phyloP scores from a whole-genome alignment of 2,113 vertebrate species.

The Plectropomus leopardus region DNA sequence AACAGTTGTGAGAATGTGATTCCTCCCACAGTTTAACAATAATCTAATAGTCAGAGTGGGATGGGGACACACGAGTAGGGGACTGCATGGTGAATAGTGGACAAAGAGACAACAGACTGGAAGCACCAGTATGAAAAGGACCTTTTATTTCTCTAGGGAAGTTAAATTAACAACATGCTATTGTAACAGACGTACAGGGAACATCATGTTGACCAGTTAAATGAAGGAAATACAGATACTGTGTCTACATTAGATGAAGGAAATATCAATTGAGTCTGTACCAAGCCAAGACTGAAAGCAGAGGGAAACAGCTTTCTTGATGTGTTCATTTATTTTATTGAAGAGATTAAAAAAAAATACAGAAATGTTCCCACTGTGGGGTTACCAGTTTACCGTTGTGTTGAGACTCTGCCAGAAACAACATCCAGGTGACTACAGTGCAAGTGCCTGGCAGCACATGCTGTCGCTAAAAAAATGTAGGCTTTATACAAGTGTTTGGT shows the following conservation, averaged over 20 bases:
- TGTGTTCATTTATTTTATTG: not conserved
- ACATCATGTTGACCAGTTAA: not conserved
- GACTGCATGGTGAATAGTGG: not conserved
- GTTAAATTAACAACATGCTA: not conserved
- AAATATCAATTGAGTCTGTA: not conserved
- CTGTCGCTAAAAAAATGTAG: not conserved
- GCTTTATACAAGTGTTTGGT: not conserved
- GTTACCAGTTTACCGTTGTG: not conserved
- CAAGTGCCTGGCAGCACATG: constrained; percentile 15
- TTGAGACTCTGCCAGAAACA: constrained; percentile 7
- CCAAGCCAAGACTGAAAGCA: not conserved
- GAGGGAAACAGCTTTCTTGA: not conserved
- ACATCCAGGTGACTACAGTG: not conserved
- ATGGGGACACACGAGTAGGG: constrained; percentile 6
- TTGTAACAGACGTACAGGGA: not conserved
- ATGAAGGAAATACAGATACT: not conserved
- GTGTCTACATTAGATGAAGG: not conserved
- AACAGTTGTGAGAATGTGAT: constrained; percentile 43
- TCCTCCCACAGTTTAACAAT: constrained; percentile 43
- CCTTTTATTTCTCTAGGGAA: not conserved
- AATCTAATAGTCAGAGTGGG: constrained; percentile 47
- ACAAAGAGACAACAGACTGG: not conserved
- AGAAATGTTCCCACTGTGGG: not conserved
- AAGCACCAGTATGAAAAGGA: not conserved
- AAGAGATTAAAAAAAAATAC: not conserved